Evolutionary conservation across 2,113 vertebrate genomes (phyloP), one percentile per base, ranked within the genome.

Genomic region (Mastomys coucha): DNA sequence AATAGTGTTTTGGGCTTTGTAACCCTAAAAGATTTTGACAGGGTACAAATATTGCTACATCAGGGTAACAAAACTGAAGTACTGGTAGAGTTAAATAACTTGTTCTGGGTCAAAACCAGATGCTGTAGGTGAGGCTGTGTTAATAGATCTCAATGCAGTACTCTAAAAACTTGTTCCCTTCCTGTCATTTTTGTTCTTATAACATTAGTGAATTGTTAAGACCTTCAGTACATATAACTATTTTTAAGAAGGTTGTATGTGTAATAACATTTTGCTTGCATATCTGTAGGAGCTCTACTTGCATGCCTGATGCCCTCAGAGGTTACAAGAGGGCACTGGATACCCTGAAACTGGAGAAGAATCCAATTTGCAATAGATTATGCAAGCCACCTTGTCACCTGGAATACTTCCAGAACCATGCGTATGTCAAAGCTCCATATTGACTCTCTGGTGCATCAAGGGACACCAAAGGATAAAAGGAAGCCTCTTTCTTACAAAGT

Each of bases 381-480:
- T 16, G 12, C 24, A 33, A 0, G 0, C 1, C 17, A 1, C 3
- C 6, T 39, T 77, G 65, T 53, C 10, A 65, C 39, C 24, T 0
- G 7, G 49, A 73, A 36, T 26, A 8, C 58, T 88, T 56, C 45
- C 49, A 60, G 1, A 0, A 69, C 24, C 24, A 16, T 24, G 11
- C 22, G 8, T 33, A 3, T 9, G 5, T 39, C 17, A 9, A 28
- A 92, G 33, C 10, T 76, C 77, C 39, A 19, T 3, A 1, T 45
- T 42, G 82, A 67, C 16, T 2, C 12, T 14, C 0, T 0, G 19
- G 31, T 0, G 5, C 3, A 13, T 45, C 77, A 7, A 3, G 42
- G 22, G 5, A 16, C 58, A 39, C 9, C 7, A 5, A 51, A 51
- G 31, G 42, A 33, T 17, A 42, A 63, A 33, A 51, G 2, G 8